A percentile compares a stretch with the other conserved stretches of the same genome.
Evolutionary conservation across 1,140 invertebrate species (phyloP).

Genomic region (Adoxophyes honmai): DNA sequence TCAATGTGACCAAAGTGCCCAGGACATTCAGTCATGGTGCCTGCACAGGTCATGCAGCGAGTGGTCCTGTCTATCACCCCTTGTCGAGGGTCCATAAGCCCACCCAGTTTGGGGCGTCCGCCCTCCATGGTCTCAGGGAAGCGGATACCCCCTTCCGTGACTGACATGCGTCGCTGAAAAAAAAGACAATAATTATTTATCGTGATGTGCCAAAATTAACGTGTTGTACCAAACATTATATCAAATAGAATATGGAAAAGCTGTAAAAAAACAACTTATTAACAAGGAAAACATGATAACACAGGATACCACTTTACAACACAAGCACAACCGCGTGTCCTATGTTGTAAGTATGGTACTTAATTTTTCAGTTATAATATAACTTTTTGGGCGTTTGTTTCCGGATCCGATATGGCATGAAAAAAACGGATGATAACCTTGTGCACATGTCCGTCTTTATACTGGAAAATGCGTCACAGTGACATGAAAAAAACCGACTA

Average conservation of each 20-base stretch:
- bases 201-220: too few species aligned
- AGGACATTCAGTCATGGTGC: constrained; percentile 98
- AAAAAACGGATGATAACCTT: too few species aligned
- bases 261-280: too few species aligned
- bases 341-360: neutral
- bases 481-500: too few species aligned
- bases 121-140: constrained; percentile 99
- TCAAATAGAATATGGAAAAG: too few species aligned
- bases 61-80: constrained; percentile 97
- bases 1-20: constrained; percentile 99
- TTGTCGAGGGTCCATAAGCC: constrained; percentile 99
- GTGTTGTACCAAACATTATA: too few species aligned
- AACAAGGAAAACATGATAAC: neutral
- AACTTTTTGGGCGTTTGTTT: neutral
- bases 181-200: too few species aligned
- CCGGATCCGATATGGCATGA: too few species aligned
- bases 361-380: neutral
- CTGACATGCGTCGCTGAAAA: constrained; percentile 95
- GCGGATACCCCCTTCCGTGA: constrained; percentile 97
- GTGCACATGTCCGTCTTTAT: too few species aligned
- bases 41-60: constrained; percentile 98
- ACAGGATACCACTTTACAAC: neutral
- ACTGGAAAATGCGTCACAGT: too few species aligned
- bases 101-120: constrained; percentile 97
- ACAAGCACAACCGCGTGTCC: constrained; percentile 1